Conservation (phyloP, 1,140 invertebrate genomes). For the Camponotus floridanus region DNA sequence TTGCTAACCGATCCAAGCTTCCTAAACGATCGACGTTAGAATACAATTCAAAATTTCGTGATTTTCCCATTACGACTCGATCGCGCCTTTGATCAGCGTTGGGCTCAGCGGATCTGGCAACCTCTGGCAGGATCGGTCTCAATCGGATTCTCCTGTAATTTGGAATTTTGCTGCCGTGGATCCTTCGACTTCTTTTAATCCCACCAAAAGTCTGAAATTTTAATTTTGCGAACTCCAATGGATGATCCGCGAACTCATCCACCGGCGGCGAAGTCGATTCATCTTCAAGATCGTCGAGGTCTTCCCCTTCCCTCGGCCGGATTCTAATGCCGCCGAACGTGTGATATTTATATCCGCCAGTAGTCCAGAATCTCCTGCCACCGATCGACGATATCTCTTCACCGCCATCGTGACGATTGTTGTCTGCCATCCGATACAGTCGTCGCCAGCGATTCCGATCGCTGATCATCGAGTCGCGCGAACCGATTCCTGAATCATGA, state of each 20-base stretch:
- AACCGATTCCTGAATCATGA: slow-evolving; percentile 76
- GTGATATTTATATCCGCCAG: slow-evolving; percentile 72
- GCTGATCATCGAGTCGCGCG: slow-evolving; percentile 41
- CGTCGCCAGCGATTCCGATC: slow-evolving; percentile 16
- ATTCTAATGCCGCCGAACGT: slow-evolving; percentile 79
- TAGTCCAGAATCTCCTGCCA: slow-evolving; percentile 73
- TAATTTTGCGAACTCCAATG: slow-evolving; percentile 58
- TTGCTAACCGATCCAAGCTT: slow-evolving; percentile 16
- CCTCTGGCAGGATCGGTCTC: slow-evolving; percentile 35
- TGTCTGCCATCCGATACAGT: neutral
- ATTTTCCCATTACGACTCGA: neutral
- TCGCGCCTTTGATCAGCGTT: neutral
- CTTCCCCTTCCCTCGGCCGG: slow-evolving; percentile 44
- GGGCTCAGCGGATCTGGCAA: no score
- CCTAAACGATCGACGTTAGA: neutral
- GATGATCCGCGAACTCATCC: no score
- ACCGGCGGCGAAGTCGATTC: neutral
- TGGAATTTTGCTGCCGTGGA: slow-evolving; percentile 50
- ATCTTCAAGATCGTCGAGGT: slow-evolving; percentile 26
- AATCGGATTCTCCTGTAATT: slow-evolving; percentile 58
- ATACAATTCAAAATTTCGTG: neutral
- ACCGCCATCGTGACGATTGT: neutral
- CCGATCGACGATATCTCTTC: slow-evolving; percentile 57
- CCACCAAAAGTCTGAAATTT: slow-evolving; percentile 80
- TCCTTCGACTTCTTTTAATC: slow-evolving; percentile 69